A percentile compares a stretch with the other conserved stretches of the same genome.
Conservation (phyloP, 2,888 invertebrate species). For the Perizoma flavofasciatum region DNA sequence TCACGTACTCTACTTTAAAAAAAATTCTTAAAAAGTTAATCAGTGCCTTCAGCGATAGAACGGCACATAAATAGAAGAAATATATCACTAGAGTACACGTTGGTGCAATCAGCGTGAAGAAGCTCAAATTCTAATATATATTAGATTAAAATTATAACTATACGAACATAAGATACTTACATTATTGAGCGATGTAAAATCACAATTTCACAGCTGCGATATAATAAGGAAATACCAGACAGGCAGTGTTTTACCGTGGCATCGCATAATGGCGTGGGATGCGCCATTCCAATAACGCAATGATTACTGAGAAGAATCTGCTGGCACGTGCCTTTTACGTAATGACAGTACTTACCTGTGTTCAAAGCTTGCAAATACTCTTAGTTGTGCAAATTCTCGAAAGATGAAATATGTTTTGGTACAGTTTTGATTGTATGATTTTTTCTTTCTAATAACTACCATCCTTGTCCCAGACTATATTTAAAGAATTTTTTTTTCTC, state of each 20-base stretch:
- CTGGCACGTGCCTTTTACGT: constrained; percentile 32
- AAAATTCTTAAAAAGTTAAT: too few species aligned
- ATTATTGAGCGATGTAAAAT: constrained; percentile 22
- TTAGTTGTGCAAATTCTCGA: constrained; percentile 8
- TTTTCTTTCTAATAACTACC: too few species aligned
- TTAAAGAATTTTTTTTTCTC: neutral
- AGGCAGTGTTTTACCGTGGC: constrained; percentile 49
- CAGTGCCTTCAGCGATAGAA: too few species aligned
- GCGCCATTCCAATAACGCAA: constrained; percentile 39
- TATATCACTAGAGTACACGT: too few species aligned
- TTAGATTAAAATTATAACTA: too few species aligned
- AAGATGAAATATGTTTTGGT: too few species aligned
- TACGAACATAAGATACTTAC: neutral
- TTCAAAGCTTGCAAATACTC: neutral
- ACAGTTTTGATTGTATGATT: too few species aligned
- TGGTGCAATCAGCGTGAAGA: too few species aligned
- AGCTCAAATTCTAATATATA: too few species aligned
- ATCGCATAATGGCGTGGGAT: constrained; percentile 53
- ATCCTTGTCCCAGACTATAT: neutral
- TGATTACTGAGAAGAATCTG: constrained; percentile 32
- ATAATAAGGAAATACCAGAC: constrained; percentile 53
- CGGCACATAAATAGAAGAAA: too few species aligned
- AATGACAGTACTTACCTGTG: constrained; percentile 10
- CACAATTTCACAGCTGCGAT: constrained; percentile 50
- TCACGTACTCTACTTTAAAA: too few species aligned